These are phyloP conservation scores for Vesta saturnalis DNA, from an alignment of 2,888 invertebrate species.

Conservation along the genomic window DNA sequence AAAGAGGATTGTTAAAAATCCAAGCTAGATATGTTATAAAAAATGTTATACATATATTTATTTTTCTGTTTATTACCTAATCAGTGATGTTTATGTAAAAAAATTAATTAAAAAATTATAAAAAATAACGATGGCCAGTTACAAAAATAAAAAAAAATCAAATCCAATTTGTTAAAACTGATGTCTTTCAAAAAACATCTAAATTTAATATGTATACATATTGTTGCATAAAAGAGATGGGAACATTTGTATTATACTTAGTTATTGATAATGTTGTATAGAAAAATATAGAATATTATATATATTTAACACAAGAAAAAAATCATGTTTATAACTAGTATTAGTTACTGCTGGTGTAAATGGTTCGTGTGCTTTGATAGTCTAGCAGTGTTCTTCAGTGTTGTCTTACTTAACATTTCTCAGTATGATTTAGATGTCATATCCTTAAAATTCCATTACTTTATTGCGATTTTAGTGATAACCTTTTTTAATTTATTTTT, in stretches of 20 bases:
- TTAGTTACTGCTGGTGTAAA: conserved; percentile 61
- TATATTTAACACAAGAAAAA: conserved; percentile 59
- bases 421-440: conserved; percentile 21
- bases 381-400: conserved; percentile 38
- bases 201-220: conserved; percentile 61
- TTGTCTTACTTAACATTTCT: conserved; percentile 27
- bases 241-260: conserved; percentile 61
- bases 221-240: conserved; percentile 59
- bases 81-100: conserved; percentile 16
- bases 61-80: conserved; percentile 22
- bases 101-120: conserved; percentile 14
- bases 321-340: conserved; percentile 59
- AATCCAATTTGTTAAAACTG: conserved; percentile 39
- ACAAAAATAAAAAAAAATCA: conserved; percentile 35
- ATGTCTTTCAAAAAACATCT: conserved; percentile 47
- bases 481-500: too few species aligned
- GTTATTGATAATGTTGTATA: conserved; percentile 62
- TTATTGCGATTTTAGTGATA: not conserved
- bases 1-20: conserved; percentile 72
- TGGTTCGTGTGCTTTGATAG: conserved; percentile 62
- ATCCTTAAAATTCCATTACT: conserved; percentile 9
- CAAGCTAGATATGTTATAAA: conserved; percentile 52
- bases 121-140: conserved; percentile 32
- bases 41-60: conserved; percentile 16
- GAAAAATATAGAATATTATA: conserved; percentile 59